Conservation (phyloP, 2,113 vertebrate genomes). For the Macrotis lagotis region DNA sequence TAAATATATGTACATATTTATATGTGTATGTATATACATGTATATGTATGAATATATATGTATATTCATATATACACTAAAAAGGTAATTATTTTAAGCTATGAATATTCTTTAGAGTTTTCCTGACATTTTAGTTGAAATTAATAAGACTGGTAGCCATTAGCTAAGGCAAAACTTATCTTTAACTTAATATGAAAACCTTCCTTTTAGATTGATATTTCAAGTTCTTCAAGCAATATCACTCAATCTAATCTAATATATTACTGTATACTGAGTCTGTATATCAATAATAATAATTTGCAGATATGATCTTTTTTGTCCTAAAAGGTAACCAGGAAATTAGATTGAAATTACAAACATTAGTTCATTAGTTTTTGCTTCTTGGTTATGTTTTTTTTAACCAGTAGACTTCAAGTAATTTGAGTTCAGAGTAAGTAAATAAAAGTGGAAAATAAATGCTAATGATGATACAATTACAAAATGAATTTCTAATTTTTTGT, state of each 20-base stretch:
- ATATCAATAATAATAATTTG: conserved; percentile 26
- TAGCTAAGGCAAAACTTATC: conserved; percentile 5
- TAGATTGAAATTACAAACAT: conserved; percentile 44
- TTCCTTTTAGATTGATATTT: background rate
- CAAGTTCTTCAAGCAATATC: conserved; percentile 36
- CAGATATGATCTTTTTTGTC: conserved; percentile 31
- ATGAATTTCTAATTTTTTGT: background rate
- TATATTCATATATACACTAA: background rate
- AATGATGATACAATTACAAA: background rate
- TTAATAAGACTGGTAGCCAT: background rate
- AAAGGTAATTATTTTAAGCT: background rate
- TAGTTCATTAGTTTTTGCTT: background rate
- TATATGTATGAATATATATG: too few relatives aligned
- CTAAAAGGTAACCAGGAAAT: conserved; percentile 41
- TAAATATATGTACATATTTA: background rate
- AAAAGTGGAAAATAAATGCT: background rate
- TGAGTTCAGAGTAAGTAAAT: conserved; percentile 33
- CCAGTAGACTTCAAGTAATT: conserved; percentile 52
- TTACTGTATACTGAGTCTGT: background rate
- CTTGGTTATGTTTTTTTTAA: conserved; percentile 44
- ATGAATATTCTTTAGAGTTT: background rate
- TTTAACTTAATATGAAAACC: conserved; percentile 15
- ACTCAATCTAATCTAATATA: conserved; percentile 39
- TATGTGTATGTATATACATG: too few relatives aligned
- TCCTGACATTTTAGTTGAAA: conserved; percentile 19